phyloP scores from a whole-genome alignment of 37 sponge, comb jelly and placozoan genomes.

The Eunapius fragilis region DNA sequence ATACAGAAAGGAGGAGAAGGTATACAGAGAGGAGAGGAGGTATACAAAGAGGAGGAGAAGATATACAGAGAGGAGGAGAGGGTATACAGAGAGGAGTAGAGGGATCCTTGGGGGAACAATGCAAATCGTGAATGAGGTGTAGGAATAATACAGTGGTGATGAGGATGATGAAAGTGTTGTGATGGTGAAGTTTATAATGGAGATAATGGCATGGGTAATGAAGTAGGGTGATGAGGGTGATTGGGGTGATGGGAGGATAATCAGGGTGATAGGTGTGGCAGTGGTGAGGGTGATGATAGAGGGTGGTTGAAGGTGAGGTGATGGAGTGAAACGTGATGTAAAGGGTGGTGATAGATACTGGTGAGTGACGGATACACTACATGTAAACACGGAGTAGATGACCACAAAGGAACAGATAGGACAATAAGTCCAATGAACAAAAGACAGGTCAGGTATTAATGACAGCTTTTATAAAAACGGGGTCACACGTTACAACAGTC shows the following conservation, averaged over 20 bases:
- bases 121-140: not conserved
- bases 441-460: too few relatives aligned
- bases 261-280: not conserved
- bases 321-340: not conserved
- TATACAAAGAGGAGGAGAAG: too few relatives aligned
- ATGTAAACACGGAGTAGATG: not conserved
- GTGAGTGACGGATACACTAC: not conserved
- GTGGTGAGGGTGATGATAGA: not conserved
- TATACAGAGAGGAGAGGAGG: too few relatives aligned
- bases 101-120: too few relatives aligned
- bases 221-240: not conserved
- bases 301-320: not conserved
- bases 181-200: not conserved
- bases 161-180: not conserved
- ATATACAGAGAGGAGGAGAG: too few relatives aligned
- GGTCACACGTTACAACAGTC: too few relatives aligned
- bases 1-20: too few relatives aligned
- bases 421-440: too few relatives aligned
- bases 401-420: not conserved
- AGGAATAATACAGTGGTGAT: not conserved
- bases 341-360: not conserved
- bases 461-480: too few relatives aligned
- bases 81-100: too few relatives aligned
- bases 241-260: not conserved
- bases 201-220: not conserved